Evolutionary conservation across 2,113 vertebrate species (phyloP).

Genomic region (Tragelaphus buxtoni): DNA sequence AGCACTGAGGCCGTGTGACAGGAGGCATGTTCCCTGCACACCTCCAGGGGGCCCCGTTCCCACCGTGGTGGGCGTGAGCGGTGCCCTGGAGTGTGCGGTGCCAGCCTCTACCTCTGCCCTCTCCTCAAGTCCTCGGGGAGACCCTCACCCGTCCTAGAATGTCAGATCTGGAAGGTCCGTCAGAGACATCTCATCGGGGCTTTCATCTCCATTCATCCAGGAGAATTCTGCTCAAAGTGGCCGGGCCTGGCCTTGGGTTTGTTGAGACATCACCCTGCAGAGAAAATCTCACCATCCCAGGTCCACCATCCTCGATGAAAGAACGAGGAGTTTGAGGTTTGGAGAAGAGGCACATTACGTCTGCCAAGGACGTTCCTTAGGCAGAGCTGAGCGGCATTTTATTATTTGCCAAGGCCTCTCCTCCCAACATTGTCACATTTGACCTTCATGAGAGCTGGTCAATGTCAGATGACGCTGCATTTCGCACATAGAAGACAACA

Average conservation of each 20-base stretch:
- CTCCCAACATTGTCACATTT: background rate
- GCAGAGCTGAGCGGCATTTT: accelerated
- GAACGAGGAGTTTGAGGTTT: background rate
- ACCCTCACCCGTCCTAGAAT: background rate
- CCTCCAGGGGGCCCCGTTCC: accelerated
- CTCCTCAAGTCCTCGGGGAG: background rate
- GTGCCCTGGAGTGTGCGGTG: background rate
- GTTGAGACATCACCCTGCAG: background rate
- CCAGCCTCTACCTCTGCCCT: too few relatives aligned
- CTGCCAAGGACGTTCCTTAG: background rate
- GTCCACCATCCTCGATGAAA: accelerated
- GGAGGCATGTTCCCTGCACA: background rate
- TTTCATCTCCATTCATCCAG: too few relatives aligned
- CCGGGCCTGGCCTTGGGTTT: background rate
- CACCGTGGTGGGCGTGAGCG: accelerated
- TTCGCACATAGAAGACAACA: background rate
- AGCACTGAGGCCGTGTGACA: accelerated
- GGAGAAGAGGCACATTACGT: background rate
- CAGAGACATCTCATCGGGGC: accelerated
- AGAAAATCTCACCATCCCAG: background rate
- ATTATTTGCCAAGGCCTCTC: background rate
- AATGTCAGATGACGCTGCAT: background rate
- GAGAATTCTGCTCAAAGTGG: background rate
- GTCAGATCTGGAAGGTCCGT: background rate
- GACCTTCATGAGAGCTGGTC: background rate